These are phyloP conservation scores for Tyrophagus putrescentiae DNA, from an alignment of 1,140 invertebrate genomes.

Conservation along the genomic window DNA sequence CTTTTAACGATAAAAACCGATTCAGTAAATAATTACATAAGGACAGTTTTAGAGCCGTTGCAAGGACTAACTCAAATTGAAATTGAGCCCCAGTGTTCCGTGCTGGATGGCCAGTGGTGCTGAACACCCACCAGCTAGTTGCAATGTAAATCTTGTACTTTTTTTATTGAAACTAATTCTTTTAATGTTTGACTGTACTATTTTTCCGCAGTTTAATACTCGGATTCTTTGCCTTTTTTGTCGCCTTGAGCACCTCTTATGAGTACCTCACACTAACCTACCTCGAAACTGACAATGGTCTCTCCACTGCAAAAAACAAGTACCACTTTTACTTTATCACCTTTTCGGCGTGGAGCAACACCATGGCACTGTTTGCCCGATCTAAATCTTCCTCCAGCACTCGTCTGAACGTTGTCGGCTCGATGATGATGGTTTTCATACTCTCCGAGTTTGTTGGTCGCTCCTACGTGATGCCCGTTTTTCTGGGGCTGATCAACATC, in stretches of 20 bases:
- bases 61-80: neutral
- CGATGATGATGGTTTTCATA: neutral
- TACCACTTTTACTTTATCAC: neutral
- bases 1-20: no score
- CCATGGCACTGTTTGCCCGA: neutral
- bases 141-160: neutral
- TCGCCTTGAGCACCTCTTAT: neutral
- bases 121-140: neutral
- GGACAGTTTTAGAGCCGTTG: neutral
- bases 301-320: neutral
- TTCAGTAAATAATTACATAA: neutral
- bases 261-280: no score
- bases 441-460: neutral
- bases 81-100: neutral
- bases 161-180: neutral
- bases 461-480: constrained; percentile 1
- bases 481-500: neutral
- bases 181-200: neutral
- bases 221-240: neutral
- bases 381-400: neutral
- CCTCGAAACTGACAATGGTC: neutral
- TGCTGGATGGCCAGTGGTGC: neutral
- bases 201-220: neutral
- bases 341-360: neutral
- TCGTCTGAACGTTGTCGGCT: neutral